phyloP scores from a whole-genome alignment of 1,140 invertebrate species.

The Acyrthosiphon pisum region DNA sequence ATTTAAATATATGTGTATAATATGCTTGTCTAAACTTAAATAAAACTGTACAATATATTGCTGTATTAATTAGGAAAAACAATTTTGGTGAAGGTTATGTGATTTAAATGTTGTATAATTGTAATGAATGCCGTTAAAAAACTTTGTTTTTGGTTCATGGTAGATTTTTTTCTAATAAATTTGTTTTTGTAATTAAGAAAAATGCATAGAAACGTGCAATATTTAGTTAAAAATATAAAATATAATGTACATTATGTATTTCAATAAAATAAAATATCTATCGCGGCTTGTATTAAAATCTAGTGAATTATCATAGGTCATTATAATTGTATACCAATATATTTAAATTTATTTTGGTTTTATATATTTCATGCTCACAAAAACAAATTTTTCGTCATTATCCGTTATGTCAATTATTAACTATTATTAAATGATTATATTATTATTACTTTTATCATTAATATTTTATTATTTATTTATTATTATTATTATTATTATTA shows the following conservation, averaged over 20 bases:
- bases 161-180: constrained; percentile 16
- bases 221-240: background rate
- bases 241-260: constrained; percentile 14
- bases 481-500: background rate
- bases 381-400: background rate
- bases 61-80: constrained; percentile 18
- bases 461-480: constrained; percentile 36
- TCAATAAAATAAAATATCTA: constrained; percentile 1
- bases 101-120: constrained; percentile 42
- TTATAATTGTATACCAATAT: constrained; percentile 27
- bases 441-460: constrained; percentile 32
- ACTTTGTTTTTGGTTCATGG: background rate
- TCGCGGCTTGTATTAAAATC: background rate
- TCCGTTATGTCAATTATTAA: constrained; percentile 51
- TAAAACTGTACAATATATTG: constrained; percentile 28
- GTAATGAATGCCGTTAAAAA: background rate
- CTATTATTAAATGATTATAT: constrained; percentile 27
- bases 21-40: background rate
- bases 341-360: constrained; percentile 2
- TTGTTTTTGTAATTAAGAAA: background rate
- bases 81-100: constrained; percentile 47
- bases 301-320: constrained; percentile 5
- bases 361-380: background rate
- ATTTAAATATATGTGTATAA: background rate
- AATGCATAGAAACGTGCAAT: constrained; percentile 28